These are phyloP conservation scores for Venustoraphidia nigricollis DNA, from an alignment of 2,888 invertebrate genomes.

Conservation along the genomic window DNA sequence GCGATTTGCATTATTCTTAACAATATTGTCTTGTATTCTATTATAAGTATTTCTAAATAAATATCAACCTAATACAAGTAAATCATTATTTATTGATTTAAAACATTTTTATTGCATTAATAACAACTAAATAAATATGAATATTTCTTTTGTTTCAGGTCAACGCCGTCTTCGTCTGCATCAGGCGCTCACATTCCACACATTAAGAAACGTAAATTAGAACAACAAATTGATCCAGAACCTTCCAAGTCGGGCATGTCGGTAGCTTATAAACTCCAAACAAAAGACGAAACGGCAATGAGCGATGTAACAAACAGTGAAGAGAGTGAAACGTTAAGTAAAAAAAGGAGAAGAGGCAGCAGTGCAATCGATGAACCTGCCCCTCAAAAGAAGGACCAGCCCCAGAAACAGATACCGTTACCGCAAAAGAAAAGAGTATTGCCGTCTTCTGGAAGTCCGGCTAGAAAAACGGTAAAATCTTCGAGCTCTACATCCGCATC, in stretches of 20 bases:
- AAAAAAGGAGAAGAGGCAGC: constrained; percentile 32
- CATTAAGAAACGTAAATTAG: constrained; percentile 55
- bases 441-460: constrained; percentile 21
- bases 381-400: constrained; percentile 19
- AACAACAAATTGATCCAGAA: constrained; percentile 30
- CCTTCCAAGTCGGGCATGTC: constrained; percentile 11
- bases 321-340: constrained; percentile 20
- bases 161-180: constrained; percentile 4
- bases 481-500: constrained; percentile 15
- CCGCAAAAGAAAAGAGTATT: constrained; percentile 44
- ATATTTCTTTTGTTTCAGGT: constrained; percentile 3
- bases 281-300: constrained; percentile 20
- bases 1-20: no score
- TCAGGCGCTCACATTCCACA: constrained; percentile 26
- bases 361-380: constrained; percentile 21
- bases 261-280: constrained; percentile 8
- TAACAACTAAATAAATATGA: no score
- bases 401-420: constrained; percentile 28
- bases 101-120: no score
- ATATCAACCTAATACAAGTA: no score
- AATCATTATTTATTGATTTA: no score
- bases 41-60: no score
- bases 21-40: no score
- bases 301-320: constrained; percentile 18
- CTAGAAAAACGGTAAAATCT: constrained; percentile 19